Evolutionary conservation across 2,888 invertebrate genomes (phyloP).

Genomic region (Cephus rjabovi): DNA sequence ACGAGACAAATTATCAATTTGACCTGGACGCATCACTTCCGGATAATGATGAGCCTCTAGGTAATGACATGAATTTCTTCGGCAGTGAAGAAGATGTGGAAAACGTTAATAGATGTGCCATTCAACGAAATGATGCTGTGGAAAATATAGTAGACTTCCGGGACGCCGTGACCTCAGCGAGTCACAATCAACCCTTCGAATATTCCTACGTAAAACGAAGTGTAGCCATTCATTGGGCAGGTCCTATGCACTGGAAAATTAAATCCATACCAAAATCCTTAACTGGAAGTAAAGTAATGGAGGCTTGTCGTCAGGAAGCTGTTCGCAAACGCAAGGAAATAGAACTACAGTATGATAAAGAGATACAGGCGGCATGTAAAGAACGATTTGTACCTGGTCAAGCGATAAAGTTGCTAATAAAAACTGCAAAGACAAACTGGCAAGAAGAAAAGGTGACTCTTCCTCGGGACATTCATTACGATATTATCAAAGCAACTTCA

Average conservation of each 20-base stretch:
- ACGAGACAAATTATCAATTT: conserved; percentile 43
- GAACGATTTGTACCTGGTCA: conserved; percentile 25
- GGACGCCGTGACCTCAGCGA: conserved; percentile 27
- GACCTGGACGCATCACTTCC: conserved; percentile 51
- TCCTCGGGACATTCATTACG: conserved; percentile 41
- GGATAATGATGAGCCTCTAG: conserved; percentile 20
- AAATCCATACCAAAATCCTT: conserved; percentile 67
- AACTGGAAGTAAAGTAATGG: conserved; percentile 34
- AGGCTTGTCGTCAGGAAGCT: conserved; percentile 33
- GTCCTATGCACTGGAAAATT: conserved; percentile 86
- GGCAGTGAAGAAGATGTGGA: conserved; percentile 28
- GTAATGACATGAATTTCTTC: conserved; percentile 20
- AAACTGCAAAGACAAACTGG: conserved; percentile 44
- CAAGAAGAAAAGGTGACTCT: conserved; percentile 40
- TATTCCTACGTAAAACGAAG: conserved; percentile 49
- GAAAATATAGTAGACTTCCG: conserved; percentile 47
- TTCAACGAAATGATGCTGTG: background rate
- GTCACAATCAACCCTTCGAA: conserved; percentile 33
- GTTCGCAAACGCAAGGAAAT: conserved; percentile 37
- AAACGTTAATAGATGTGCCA: conserved; percentile 26
- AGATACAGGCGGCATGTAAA: conserved; percentile 8
- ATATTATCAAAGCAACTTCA: conserved; percentile 24
- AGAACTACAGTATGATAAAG: conserved; percentile 25
- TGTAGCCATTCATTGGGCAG: conserved; percentile 74
- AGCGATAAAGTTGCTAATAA: conserved; percentile 26